phyloP scores from a whole-genome alignment of 2,797 vertebrate species.

The Calcarius lapponicus region DNA sequence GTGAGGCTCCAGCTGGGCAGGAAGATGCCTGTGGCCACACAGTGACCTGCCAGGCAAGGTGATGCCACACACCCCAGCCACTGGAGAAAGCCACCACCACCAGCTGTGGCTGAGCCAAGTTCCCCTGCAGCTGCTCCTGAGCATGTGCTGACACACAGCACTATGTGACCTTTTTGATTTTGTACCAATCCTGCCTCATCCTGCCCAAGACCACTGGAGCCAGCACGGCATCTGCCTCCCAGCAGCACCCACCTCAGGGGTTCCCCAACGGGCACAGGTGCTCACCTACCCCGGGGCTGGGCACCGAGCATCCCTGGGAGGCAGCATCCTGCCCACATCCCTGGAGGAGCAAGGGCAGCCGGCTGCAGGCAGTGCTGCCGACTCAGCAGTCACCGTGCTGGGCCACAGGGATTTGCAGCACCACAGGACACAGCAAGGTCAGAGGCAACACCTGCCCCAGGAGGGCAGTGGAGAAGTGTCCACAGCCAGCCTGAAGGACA shows the following conservation, averaged over 20 bases:
- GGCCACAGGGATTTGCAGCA: slow-evolving; percentile 46
- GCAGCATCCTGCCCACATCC: neutral
- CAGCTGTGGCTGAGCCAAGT: neutral
- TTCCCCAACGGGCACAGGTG: neutral
- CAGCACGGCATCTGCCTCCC: neutral
- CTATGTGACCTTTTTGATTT: fast-evolving
- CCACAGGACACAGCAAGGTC: slow-evolving; percentile 49
- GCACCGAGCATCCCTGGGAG: neutral
- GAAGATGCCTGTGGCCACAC: neutral
- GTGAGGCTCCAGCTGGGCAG: neutral
- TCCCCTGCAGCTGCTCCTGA: neutral
- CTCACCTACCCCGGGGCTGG: neutral
- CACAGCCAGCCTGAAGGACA: neutral
- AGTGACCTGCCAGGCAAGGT: neutral
- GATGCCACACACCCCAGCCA: neutral
- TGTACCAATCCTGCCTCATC: neutral
- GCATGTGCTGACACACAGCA: neutral
- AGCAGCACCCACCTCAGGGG: neutral
- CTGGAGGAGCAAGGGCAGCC: neutral
- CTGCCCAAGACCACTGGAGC: neutral
- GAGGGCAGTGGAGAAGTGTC: neutral
- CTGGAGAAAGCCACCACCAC: neutral
- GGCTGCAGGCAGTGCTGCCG: neutral
- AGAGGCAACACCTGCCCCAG: neutral
- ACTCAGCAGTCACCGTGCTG: slow-evolving; percentile 42